A percentile compares a stretch with the other conserved stretches of the same genome.
Evolutionary conservation across 2,797 vertebrate genomes (phyloP).

Genomic region (Acanthiza pusilla): DNA sequence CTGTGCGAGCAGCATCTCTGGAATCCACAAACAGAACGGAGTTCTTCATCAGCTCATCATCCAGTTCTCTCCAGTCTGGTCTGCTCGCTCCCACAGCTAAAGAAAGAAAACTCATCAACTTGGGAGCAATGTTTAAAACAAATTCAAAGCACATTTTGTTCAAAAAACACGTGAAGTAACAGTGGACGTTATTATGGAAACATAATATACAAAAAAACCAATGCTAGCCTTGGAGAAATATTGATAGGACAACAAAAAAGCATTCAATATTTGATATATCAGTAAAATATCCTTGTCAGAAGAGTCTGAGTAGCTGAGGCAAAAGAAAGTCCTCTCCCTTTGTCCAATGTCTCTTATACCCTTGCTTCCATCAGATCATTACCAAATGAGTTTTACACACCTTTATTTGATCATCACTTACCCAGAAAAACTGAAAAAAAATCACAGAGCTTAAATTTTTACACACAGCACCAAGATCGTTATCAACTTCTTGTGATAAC

Average conservation of each 20-base stretch:
- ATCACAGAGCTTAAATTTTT: background rate
- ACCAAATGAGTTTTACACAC: background rate
- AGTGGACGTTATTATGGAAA: background rate
- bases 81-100: conserved; percentile 91
- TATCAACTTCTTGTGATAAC: background rate
- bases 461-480: background rate
- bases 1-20: conserved; percentile 81
- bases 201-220: background rate
- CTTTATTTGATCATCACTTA: background rate
- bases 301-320: background rate
- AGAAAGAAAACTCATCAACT: background rate
- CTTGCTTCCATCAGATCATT: background rate
- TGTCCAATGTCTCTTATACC: background rate
- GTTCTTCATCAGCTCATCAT: conserved; percentile 85
- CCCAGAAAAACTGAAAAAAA: background rate
- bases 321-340: background rate
- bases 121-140: background rate
- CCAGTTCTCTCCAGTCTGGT: conserved; percentile 91
- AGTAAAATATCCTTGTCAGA: background rate
- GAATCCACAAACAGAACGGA: conserved; percentile 89
- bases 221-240: background rate
- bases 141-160: background rate
- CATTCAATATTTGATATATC: background rate
- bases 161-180: background rate
- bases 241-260: background rate